Evolutionary conservation across 2,888 invertebrate genomes (phyloP).

Genomic region (Sphinx pinastri): DNA sequence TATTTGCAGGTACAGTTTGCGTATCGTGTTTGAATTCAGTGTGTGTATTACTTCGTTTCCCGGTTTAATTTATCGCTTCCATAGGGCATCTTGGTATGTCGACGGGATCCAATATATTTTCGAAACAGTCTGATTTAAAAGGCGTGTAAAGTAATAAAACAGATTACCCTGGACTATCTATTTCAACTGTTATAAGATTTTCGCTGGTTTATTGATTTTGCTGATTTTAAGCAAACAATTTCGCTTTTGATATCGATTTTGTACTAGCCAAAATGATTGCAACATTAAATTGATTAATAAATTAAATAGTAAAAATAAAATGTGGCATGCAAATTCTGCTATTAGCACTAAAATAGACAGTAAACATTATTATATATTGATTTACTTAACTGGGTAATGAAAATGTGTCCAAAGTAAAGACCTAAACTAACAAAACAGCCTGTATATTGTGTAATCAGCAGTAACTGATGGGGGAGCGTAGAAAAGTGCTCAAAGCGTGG

Average conservation of each 20-base stretch:
- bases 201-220: background rate
- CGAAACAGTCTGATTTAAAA: conserved; percentile 32
- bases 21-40: conserved; percentile 25
- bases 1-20: conserved; percentile 12
- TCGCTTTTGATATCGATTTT: no score
- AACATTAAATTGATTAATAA: no score
- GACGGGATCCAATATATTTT: conserved; percentile 20
- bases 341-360: no score
- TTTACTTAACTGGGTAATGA: no score
- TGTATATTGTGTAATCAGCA: conserved; percentile 13
- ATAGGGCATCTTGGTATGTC: conserved; percentile 28
- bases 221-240: background rate
- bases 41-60: conserved; percentile 25
- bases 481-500: conserved; percentile 24
- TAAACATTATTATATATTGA: no score
- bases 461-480: conserved; percentile 3
- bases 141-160: conserved; percentile 20
- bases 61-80: conserved; percentile 34
- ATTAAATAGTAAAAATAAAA: no score
- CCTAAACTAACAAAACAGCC: no score
- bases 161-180: conserved; percentile 7
- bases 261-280: no score
- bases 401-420: no score
- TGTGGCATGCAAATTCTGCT: no score
- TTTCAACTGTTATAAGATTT: background rate